phyloP scores from a whole-genome alignment of 2,888 invertebrate genomes.

The Ganaspis brasiliensis region DNA sequence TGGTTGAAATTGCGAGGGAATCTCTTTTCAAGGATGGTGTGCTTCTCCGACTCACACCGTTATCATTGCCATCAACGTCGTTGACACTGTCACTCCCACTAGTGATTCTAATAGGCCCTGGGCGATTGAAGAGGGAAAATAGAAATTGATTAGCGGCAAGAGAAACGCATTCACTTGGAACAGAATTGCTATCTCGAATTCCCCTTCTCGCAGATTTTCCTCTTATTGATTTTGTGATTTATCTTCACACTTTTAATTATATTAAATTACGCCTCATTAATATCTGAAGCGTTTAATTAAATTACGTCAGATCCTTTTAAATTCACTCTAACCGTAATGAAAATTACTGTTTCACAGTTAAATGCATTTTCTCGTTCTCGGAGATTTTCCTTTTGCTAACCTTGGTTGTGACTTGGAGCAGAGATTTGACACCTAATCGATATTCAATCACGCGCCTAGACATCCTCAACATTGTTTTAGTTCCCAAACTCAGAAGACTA shows the following conservation, averaged over 20 bases:
- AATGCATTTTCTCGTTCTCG: not conserved
- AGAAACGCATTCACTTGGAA: conserved; percentile 43
- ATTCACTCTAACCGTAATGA: not conserved
- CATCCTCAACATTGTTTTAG: conserved; percentile 4
- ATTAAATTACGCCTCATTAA: conserved; percentile 8
- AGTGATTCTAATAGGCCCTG: conserved; percentile 24
- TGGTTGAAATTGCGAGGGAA: conserved; percentile 58
- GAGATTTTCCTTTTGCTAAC: not conserved
- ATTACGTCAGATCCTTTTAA: conserved; percentile 3
- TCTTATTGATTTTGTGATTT: not conserved
- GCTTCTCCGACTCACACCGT: not conserved
- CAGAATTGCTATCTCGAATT: not conserved
- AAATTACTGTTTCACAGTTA: not conserved
- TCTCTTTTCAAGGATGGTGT: conserved; percentile 13
- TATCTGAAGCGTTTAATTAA: not conserved
- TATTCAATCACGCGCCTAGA: not conserved
- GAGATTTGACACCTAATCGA: conserved; percentile 2
- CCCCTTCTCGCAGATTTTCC: not conserved
- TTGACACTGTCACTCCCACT: conserved; percentile 2
- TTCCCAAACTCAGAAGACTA: not conserved
- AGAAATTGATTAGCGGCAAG: conserved; percentile 58
- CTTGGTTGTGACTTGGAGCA: not conserved
- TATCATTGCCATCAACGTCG: not conserved
- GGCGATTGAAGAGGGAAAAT: conserved; percentile 46
- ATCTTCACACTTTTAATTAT: conserved; percentile 17